Percentiles rank a stretch among this genome's conserved stretches.
phyloP scores from a whole-genome alignment of 2,797 vertebrate genomes.

The Apogon talboti region DNA sequence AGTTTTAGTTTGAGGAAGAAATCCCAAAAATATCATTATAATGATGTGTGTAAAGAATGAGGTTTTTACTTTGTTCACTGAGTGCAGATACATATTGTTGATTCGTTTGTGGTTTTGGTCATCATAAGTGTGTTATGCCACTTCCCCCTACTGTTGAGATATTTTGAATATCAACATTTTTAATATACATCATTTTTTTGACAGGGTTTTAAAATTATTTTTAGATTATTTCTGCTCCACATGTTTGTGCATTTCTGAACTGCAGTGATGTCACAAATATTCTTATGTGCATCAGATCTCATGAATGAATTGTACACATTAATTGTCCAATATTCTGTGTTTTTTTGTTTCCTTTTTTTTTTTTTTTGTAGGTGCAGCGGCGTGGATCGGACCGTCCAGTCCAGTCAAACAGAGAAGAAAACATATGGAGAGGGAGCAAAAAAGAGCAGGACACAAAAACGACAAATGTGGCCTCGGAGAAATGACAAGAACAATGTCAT shows the following conservation, averaged over 20 bases:
- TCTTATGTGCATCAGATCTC: not conserved
- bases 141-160: too few species aligned
- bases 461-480: conserved; percentile 53
- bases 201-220: too few species aligned
- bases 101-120: too few species aligned
- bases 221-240: too few species aligned
- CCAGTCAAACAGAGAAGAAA: conserved; percentile 39
- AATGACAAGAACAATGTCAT: conserved; percentile 68
- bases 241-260: not conserved
- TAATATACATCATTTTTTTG: too few species aligned
- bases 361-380: conserved; percentile 50
- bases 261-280: not conserved
- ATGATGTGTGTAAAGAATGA: too few species aligned
- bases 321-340: not conserved
- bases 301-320: not conserved
- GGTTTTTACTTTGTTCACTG: too few species aligned
- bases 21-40: too few species aligned
- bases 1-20: too few species aligned
- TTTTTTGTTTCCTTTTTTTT: not conserved
- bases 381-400: conserved; percentile 56
- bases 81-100: too few species aligned
- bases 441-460: conserved; percentile 21
- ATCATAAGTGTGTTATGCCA: too few species aligned
- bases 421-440: conserved; percentile 40
- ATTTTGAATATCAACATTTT: too few species aligned